Percentiles rank a stretch among this genome's conserved stretches.
These are phyloP conservation scores for Dynastes tityus DNA, from an alignment of 2,888 invertebrate species.

Conservation along the genomic window DNA sequence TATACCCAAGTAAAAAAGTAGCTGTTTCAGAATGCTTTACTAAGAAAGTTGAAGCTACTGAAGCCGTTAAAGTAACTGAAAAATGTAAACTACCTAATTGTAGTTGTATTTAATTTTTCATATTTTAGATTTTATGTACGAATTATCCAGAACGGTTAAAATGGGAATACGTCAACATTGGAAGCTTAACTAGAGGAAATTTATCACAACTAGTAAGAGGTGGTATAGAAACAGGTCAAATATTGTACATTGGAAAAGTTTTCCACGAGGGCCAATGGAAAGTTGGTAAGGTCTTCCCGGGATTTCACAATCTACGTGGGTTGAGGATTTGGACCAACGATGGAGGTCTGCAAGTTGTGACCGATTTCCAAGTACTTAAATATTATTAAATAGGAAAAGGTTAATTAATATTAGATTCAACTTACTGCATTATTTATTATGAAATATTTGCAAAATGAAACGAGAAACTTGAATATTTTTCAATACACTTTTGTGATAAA, in stretches of 20 bases:
- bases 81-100: background rate
- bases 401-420: background rate
- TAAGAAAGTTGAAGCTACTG: background rate
- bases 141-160: background rate
- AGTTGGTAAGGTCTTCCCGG: constrained; percentile 7
- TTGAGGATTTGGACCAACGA: background rate
- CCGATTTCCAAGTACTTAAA: constrained; percentile 14
- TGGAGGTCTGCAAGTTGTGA: background rate
- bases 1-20: background rate
- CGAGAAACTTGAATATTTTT: too few species aligned
- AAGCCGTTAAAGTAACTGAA: constrained; percentile 4
- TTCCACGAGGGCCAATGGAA: constrained; percentile 19
- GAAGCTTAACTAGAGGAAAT: background rate
- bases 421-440: background rate
- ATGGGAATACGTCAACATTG: background rate
- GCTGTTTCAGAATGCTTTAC: constrained; percentile 2
- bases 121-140: constrained; percentile 16
- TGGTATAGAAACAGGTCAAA: background rate
- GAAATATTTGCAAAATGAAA: background rate
- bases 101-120: background rate
- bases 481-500: too few species aligned
- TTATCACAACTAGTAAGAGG: background rate
- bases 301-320: background rate
- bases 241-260: constrained; percentile 19
- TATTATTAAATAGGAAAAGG: background rate